phyloP scores from a whole-genome alignment of 2,888 invertebrate species.

The Cephonodes hylas region DNA sequence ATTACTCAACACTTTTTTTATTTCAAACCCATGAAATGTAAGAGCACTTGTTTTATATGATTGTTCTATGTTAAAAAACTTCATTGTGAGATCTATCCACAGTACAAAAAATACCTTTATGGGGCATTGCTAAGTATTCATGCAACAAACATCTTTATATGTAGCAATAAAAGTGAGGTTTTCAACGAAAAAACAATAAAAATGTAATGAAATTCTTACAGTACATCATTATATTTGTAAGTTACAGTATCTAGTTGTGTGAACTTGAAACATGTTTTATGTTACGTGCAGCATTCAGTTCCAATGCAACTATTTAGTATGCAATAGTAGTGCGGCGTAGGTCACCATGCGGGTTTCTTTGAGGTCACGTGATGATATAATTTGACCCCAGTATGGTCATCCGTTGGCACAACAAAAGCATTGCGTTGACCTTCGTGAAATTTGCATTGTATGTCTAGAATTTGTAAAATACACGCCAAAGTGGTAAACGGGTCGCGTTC shows the following conservation, averaged over 20 bases:
- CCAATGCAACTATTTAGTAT: slow-evolving; percentile 21
- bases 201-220: too few species aligned
- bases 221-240: neutral
- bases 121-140: too few species aligned
- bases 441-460: slow-evolving; percentile 32
- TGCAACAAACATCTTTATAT: too few species aligned
- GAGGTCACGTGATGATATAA: slow-evolving; percentile 29
- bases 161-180: too few species aligned
- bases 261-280: neutral
- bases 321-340: slow-evolving; percentile 11
- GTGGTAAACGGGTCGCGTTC: neutral
- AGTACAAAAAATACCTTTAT: too few species aligned
- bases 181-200: too few species aligned
- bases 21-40: too few species aligned
- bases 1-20: too few species aligned
- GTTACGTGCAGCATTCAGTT: neutral
- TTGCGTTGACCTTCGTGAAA: slow-evolving; percentile 33
- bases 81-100: too few species aligned
- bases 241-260: neutral
- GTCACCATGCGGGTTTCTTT: slow-evolving; percentile 13
- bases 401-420: slow-evolving; percentile 28
- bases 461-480: slow-evolving; percentile 26
- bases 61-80: too few species aligned
- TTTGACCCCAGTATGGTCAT: slow-evolving; percentile 24
- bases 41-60: too few species aligned